Percentiles rank a stretch among this genome's conserved stretches.
Evolutionary conservation across 2,888 invertebrate species (phyloP).

Genomic region (Schizotus pectinicornis): DNA sequence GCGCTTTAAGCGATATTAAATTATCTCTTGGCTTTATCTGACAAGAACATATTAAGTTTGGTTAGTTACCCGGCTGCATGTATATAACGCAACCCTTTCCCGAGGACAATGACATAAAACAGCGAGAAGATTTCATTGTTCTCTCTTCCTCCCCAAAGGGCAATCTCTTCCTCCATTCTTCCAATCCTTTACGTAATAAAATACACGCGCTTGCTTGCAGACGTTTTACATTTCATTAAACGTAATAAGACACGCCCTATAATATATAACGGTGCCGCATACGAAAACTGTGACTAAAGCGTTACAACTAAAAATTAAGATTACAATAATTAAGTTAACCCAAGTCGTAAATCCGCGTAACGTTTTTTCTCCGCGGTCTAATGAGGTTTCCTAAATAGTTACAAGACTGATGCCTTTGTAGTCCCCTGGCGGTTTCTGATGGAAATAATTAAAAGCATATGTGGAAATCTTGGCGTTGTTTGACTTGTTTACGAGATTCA

Average conservation of each 20-base stretch:
- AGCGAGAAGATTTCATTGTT: conserved; percentile 44
- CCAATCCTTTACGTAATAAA: conserved; percentile 51
- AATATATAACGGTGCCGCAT: conserved; percentile 10
- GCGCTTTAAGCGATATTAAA: conserved; percentile 29
- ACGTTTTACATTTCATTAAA: conserved; percentile 54
- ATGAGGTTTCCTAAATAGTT: conserved; percentile 7
- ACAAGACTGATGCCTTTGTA: conserved; percentile 5
- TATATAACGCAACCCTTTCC: conserved; percentile 40
- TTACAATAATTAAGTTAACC: conserved; percentile 16
- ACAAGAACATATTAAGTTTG: conserved; percentile 32
- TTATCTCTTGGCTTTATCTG: conserved; percentile 28
- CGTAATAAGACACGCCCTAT: conserved; percentile 26
- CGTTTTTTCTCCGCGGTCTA: background rate
- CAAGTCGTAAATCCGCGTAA: conserved; percentile 1
- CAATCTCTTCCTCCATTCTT: conserved; percentile 49
- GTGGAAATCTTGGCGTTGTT: conserved; percentile 40
- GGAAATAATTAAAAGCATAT: conserved; percentile 49
- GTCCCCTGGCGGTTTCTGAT: conserved; percentile 3
- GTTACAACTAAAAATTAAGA: conserved; percentile 17
- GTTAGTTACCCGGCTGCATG: conserved; percentile 28
- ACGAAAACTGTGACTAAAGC: conserved; percentile 14
- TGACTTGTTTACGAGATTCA: conserved; percentile 43
- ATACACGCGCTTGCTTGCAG: conserved; percentile 49
- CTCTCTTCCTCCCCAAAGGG: conserved; percentile 43
- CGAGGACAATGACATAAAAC: conserved; percentile 42